Conservation (phyloP, 2,113 vertebrate genomes). For the Corythornis madagascariensis region DNA sequence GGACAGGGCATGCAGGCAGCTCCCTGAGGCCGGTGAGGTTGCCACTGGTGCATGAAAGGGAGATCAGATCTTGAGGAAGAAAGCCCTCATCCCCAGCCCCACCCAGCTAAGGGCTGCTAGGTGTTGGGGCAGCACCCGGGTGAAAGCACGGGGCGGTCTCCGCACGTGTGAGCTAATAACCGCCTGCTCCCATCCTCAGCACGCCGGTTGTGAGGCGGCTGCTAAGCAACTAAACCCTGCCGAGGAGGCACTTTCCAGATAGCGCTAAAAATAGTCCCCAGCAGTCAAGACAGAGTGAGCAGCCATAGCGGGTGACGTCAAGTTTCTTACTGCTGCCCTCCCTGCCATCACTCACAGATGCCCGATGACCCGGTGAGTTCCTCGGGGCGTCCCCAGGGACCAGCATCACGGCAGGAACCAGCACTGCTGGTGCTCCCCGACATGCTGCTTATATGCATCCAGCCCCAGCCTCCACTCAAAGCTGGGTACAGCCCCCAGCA, state of each 20-base stretch:
- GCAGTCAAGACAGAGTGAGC: not conserved
- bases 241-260: slow-evolving; percentile 31
- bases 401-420: rapidly evolving
- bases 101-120: rapidly evolving
- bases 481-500: not conserved
- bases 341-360: rapidly evolving
- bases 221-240: slow-evolving; percentile 60
- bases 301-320: not conserved
- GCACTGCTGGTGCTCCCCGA: rapidly evolving
- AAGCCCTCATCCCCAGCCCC: not conserved
- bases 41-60: rapidly evolving
- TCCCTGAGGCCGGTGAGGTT: rapidly evolving
- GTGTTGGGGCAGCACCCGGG: rapidly evolving
- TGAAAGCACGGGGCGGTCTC: not conserved
- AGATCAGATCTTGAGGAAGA: not conserved
- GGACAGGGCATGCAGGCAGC: not conserved
- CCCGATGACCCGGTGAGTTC: rapidly evolving
- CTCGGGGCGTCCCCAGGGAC: rapidly evolving
- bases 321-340: not conserved
- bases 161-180: not conserved
- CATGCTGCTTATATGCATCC: rapidly evolving
- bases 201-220: not conserved
- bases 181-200: not conserved
- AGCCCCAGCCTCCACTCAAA: rapidly evolving
- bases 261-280: slow-evolving; percentile 61